Conservation (phyloP, 2,797 vertebrate genomes). For the Sphenopsis melanotis region DNA sequence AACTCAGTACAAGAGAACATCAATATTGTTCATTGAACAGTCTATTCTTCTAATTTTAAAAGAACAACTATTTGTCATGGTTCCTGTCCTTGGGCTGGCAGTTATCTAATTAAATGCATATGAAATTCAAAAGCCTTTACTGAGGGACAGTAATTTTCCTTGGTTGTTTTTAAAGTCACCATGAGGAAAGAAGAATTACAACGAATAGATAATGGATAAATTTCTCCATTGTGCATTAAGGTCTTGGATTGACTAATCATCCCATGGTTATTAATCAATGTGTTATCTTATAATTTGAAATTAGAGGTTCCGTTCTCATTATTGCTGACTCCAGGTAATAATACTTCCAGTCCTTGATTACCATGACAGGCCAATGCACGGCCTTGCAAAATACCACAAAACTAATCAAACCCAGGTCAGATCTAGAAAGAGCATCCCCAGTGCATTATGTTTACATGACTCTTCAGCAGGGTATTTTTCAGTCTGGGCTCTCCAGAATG, state of each 20-base stretch:
- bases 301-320: slow-evolving; percentile 70
- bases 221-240: slow-evolving; percentile 71
- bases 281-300: slow-evolving; percentile 73
- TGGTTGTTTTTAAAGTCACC: slow-evolving; percentile 73
- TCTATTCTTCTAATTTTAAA: slow-evolving; percentile 76
- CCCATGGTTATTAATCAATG: slow-evolving; percentile 72
- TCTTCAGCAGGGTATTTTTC: neutral
- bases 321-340: slow-evolving; percentile 67
- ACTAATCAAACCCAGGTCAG: slow-evolving; percentile 37
- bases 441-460: neutral
- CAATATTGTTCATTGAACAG: slow-evolving; percentile 73
- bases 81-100: slow-evolving; percentile 75
- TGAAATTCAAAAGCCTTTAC: slow-evolving; percentile 79
- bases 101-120: slow-evolving; percentile 81
- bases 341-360: slow-evolving; percentile 61
- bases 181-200: slow-evolving; percentile 71
- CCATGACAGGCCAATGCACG: slow-evolving; percentile 25
- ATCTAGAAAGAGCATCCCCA: neutral
- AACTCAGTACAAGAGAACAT: slow-evolving; percentile 65
- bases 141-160: slow-evolving; percentile 75
- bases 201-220: slow-evolving; percentile 72
- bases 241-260: slow-evolving; percentile 71
- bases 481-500: neutral
- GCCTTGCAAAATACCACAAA: slow-evolving; percentile 2
- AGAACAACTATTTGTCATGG: slow-evolving; percentile 80